Evolutionary conservation across 1,140 invertebrate genomes (phyloP).

Genomic region (Sycophila sp.): DNA sequence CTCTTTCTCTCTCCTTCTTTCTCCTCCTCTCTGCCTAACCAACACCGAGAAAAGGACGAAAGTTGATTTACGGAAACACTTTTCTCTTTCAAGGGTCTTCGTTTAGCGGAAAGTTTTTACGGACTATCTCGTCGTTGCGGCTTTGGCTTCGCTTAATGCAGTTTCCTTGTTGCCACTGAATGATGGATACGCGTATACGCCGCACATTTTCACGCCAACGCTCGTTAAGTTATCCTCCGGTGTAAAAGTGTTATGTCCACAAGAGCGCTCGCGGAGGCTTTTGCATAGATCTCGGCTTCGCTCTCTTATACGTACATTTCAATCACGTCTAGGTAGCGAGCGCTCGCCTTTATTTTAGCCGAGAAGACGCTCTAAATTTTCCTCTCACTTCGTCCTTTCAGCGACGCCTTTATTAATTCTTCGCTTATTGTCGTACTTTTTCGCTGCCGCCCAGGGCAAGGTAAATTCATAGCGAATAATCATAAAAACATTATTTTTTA

Average conservation of each 20-base stretch:
- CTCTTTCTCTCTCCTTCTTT: not conserved
- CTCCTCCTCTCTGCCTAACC: not conserved
- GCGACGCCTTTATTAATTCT: not conserved
- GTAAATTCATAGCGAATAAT: too few relatives aligned
- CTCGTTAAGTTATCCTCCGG: constrained; percentile 32
- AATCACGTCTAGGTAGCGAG: constrained; percentile 25
- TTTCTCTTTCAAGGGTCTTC: constrained; percentile 31
- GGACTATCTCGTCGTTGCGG: not conserved
- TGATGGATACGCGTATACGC: constrained; percentile 30
- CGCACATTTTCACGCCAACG: not conserved
- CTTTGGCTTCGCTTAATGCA: constrained; percentile 33
- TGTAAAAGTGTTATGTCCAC: constrained; percentile 23
- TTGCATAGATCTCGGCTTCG: constrained; percentile 24
- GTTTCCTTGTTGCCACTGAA: constrained; percentile 33
- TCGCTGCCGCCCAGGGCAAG: too few relatives aligned
- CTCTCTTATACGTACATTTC: not conserved
- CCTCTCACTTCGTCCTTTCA: too few relatives aligned
- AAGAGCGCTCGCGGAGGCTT: not conserved
- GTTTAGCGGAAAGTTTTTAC: constrained; percentile 37
- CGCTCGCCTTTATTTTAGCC: too few relatives aligned
- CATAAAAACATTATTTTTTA: too few relatives aligned
- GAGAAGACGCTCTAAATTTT: too few relatives aligned
- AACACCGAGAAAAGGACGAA: constrained; percentile 1
- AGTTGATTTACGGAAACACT: constrained; percentile 40
- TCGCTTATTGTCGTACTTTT: too few relatives aligned